Conservation (phyloP, 1,140 invertebrate genomes). For the Pachyrhynchus sulphureomaculatus region DNA sequence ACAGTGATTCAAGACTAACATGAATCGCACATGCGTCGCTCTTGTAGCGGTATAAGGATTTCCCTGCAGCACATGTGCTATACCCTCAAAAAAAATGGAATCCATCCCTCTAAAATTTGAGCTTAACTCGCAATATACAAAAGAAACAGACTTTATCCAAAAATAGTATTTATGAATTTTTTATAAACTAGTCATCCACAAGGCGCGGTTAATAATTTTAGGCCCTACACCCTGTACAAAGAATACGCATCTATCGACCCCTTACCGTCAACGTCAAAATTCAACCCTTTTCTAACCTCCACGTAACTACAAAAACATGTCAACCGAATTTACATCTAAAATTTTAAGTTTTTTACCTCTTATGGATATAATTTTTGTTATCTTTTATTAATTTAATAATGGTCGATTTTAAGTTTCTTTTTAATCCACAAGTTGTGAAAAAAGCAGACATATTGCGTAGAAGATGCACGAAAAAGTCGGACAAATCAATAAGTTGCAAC, state of each 20-base stretch:
- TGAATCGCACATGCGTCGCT: too few relatives aligned
- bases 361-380: slow-evolving; percentile 4
- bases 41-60: too few relatives aligned
- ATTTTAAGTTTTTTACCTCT: slow-evolving; percentile 12
- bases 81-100: too few relatives aligned
- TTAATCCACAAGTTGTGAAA: slow-evolving; percentile 30
- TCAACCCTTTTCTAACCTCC: slow-evolving; percentile 8
- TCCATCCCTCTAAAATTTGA: too few relatives aligned
- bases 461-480: slow-evolving; percentile 2
- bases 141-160: too few relatives aligned
- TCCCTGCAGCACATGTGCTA: too few relatives aligned
- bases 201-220: too few relatives aligned
- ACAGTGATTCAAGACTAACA: too few relatives aligned
- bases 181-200: too few relatives aligned
- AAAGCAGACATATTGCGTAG: slow-evolving; percentile 10
- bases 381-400: slow-evolving; percentile 11
- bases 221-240: too few relatives aligned
- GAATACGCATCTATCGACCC: background rate
- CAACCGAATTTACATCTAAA: slow-evolving; percentile 8
- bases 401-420: slow-evolving; percentile 37
- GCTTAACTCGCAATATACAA: too few relatives aligned
- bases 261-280: background rate
- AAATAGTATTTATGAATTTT: too few relatives aligned
- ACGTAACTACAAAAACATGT: slow-evolving; percentile 12
- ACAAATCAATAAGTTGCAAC: slow-evolving; percentile 10